Percentiles rank a stretch among this genome's conserved stretches.
Evolutionary conservation across 2,797 vertebrate species (phyloP).

Genomic region (Sebastes kiyomatsui): DNA sequence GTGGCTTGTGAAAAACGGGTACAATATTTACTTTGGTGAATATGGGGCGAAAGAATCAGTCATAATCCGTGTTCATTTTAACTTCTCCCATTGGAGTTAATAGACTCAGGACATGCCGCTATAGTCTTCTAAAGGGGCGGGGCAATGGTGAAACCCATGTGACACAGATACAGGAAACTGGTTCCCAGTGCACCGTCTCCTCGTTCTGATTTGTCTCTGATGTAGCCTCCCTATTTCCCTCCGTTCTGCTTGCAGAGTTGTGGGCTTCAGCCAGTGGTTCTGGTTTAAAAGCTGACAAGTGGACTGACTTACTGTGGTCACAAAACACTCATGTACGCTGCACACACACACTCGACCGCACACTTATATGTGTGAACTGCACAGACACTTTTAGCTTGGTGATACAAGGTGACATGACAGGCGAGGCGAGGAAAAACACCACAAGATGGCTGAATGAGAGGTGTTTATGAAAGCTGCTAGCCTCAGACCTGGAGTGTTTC

Average conservation of each 20-base stretch:
- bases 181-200: too few species aligned
- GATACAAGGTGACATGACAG: conserved; percentile 62
- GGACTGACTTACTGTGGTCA: conserved; percentile 70
- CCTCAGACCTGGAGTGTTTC: conserved; percentile 49
- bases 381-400: conserved; percentile 6
- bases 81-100: too few species aligned
- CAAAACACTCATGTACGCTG: conserved; percentile 32
- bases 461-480: conserved; percentile 66
- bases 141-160: fast-evolving
- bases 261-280: conserved; percentile 53
- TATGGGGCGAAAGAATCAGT: too few species aligned
- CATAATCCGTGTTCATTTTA: too few species aligned
- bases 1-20: too few species aligned
- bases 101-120: too few species aligned
- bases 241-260: conserved; percentile 35
- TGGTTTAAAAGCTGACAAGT: conserved; percentile 70
- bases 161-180: too few species aligned
- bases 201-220: too few species aligned
- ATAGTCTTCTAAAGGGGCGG: too few species aligned
- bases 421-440: conserved; percentile 44
- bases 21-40: too few species aligned
- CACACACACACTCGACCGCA: conserved; percentile 11
- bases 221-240: conserved; percentile 4
- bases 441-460: conserved; percentile 46
- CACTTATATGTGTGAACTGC: conserved; percentile 20